These are phyloP conservation scores for Parnassius glacialis DNA, from an alignment of 2,888 invertebrate species.

Conservation along the genomic window DNA sequence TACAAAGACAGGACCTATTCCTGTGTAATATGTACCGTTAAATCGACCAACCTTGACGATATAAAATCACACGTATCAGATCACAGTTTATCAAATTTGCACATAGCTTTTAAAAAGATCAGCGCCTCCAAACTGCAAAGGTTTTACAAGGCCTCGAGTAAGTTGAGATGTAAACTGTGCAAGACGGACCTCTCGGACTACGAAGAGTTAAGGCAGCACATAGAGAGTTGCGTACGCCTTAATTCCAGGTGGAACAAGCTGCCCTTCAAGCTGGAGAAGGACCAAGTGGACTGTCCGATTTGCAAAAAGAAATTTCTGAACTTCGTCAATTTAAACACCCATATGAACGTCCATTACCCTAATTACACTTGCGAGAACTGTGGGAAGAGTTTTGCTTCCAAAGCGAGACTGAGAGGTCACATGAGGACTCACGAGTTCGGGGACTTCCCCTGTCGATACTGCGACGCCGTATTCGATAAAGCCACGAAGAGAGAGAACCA, in stretches of 20 bases:
- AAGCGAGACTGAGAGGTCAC: constrained; percentile 71
- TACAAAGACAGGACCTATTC: constrained; percentile 50
- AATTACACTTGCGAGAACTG: constrained; percentile 77
- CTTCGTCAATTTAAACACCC: constrained; percentile 68
- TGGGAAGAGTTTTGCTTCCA: constrained; percentile 77
- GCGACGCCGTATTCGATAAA: constrained; percentile 62
- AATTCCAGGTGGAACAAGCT: constrained; percentile 57
- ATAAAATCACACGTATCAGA: constrained; percentile 52
- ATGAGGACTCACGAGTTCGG: constrained; percentile 77
- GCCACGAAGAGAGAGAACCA: constrained; percentile 72
- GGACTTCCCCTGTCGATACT: constrained; percentile 64
- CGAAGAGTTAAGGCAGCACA: constrained; percentile 52
- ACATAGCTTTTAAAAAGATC: constrained; percentile 66
- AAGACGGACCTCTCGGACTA: constrained; percentile 52
- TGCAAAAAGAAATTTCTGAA: constrained; percentile 68
- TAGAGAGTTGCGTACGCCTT: constrained; percentile 52
- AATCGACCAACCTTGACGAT: constrained; percentile 51
- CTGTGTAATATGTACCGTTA: constrained; percentile 61
- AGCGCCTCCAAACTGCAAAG: constrained; percentile 52
- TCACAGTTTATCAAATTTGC: constrained; percentile 54
- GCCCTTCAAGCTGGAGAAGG: constrained; percentile 70
- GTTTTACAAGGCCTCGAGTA: constrained; percentile 48
- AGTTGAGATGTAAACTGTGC: constrained; percentile 62
- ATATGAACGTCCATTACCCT: constrained; percentile 77
- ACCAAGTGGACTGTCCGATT: constrained; percentile 68